Conservation (phyloP, 2,888 invertebrate genomes). For the Oscheius sp. region DNA sequence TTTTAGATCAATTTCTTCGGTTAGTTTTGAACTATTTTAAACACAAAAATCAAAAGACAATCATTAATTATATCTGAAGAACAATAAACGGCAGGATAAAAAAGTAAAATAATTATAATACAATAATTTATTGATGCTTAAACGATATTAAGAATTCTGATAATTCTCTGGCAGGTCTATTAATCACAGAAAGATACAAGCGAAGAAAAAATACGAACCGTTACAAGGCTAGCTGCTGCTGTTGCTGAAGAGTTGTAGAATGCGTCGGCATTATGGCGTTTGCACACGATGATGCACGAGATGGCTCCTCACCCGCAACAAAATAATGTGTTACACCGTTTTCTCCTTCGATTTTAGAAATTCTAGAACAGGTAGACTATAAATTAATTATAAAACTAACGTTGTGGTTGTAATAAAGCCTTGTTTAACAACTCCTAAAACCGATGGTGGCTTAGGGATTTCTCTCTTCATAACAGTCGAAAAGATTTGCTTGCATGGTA, state of each 20-base stretch:
- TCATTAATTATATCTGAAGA: too few relatives aligned
- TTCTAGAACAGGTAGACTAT: slow-evolving; percentile 26
- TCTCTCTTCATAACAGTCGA: slow-evolving; percentile 1
- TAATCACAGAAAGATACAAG: slow-evolving; percentile 28
- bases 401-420: slow-evolving; percentile 17
- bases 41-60: too few relatives aligned
- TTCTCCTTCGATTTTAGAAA: slow-evolving; percentile 49
- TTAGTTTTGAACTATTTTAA: too few relatives aligned
- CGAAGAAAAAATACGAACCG: slow-evolving; percentile 9
- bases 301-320: slow-evolving; percentile 25
- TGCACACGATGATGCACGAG: slow-evolving; percentile 18
- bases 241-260: slow-evolving; percentile 4
- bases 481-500: slow-evolving; percentile 9
- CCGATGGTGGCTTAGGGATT: neutral
- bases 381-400: slow-evolving; percentile 2
- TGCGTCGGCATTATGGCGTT: neutral
- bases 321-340: slow-evolving; percentile 55
- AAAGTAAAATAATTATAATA: neutral
- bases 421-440: slow-evolving; percentile 19
- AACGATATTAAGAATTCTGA: slow-evolving; percentile 17
- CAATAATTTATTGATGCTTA: slow-evolving; percentile 22
- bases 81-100: neutral
- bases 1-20: too few relatives aligned
- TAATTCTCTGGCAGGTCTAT: slow-evolving; percentile 27
- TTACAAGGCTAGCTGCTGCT: slow-evolving; percentile 24